Evolutionary conservation across 2,113 vertebrate genomes (phyloP), one percentile per base, ranked within the genome.

Genomic region (Pyrgilauda ruficollis): DNA sequence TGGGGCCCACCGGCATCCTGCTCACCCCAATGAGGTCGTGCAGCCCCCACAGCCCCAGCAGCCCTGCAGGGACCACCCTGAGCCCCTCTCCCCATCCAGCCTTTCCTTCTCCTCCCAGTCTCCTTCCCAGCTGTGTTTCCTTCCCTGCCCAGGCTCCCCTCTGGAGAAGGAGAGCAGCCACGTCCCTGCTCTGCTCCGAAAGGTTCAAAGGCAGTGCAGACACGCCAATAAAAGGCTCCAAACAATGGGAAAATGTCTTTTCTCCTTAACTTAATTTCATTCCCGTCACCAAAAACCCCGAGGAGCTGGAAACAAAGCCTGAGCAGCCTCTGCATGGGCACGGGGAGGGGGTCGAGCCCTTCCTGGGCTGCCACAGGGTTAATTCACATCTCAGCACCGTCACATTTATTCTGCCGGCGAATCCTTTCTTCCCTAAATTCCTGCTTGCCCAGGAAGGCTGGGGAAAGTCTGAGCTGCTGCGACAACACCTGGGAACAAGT

Each of bases 381-480:
- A 52, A 90, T 35, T 56, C 5, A 7, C 53, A 6, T 84, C 84
- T 74, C 15, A 4, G 64, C 37, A 2, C 46, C 5, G 3, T 27
- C 76, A 39, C 8, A 1, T 55, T 75, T 22, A 4, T 87, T 83
- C 79, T 67, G 52, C 79, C 2, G 21, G 52, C 1, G 8, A 59
- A 82, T 59, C 39, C 58, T 91, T 96, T 47, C 84, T 91, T 87
- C 66, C 87, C 86, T 30, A 83, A 95, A 77, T 73, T 91, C 56
- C 64, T 82, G 37, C 79, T 63, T 24, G 55, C 64, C 90, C 87
- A 19, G 16, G 30, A 56, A 75, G 87, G 67, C 61, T 83, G 96
- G 87, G 90, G 77, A 19, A 92, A 83, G 84, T 44, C 89, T 50
- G 49, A 86, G 74, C 79, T 7, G 75, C 83, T 73, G n/a, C 50